These are phyloP conservation scores for Struthidea cinerea DNA, from an alignment of 2,113 vertebrate genomes.

Conservation along the genomic window DNA sequence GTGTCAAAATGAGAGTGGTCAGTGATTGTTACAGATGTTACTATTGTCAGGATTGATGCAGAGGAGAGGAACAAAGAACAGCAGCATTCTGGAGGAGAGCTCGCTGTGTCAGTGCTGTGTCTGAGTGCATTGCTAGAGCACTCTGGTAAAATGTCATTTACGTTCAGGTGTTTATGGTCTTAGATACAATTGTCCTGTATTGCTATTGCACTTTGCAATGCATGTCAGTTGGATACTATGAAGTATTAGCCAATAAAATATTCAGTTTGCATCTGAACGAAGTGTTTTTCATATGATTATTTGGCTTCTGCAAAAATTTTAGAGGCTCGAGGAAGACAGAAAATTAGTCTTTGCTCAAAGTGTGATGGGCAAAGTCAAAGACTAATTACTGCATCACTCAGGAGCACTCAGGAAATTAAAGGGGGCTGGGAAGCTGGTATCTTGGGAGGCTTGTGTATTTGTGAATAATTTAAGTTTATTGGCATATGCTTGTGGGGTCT, in stretches of 20 bases:
- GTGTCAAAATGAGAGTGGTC: background rate
- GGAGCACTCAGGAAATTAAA: background rate
- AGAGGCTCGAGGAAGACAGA: background rate
- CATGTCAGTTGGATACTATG: background rate
- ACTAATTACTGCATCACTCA: too few relatives aligned
- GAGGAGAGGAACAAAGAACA: background rate
- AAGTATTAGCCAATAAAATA: background rate
- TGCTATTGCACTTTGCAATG: background rate
- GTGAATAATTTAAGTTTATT: constrained; percentile 3
- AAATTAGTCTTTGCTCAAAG: background rate
- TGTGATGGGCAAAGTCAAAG: too few relatives aligned
- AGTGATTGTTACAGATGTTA: background rate
- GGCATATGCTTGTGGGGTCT: background rate
- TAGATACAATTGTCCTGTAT: background rate
- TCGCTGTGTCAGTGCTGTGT: background rate
- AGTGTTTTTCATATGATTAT: background rate
- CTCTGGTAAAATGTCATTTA: background rate
- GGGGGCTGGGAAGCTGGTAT: background rate
- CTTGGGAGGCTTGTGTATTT: background rate
- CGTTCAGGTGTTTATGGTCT: background rate
- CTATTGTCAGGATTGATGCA: background rate
- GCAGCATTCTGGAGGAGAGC: background rate
- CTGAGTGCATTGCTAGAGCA: background rate
- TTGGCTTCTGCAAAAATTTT: background rate
- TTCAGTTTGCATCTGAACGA: background rate